Base-by-base conservation (phyloP, 1,140 invertebrate species). In the Schlechtendalia chinensis region DNA sequence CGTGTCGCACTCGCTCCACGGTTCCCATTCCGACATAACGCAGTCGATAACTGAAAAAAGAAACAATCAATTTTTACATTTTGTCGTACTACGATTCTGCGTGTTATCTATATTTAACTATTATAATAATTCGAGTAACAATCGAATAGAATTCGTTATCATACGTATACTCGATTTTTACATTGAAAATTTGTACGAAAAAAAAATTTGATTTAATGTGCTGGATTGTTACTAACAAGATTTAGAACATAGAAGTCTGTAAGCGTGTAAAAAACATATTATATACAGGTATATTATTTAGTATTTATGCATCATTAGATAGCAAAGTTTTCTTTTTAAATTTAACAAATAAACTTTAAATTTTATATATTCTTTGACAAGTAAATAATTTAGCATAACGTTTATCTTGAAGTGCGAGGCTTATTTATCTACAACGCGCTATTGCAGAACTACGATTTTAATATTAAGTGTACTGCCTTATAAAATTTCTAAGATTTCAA, bases 1-100 rank as follows among this genome's bases (percentile, higher is more conserved):
- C 1, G 89, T 90, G 85, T 93, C 91, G 84, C 93, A 94, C 0
- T 89, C 87, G 11, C 91, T 90, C 93, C 93, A 94, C 2, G 89
- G 86, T 8, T 89, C 90, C 93, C 93, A 94, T 19, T 89, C 88
- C 39, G 91, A 91, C 53, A 94, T 91, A 83, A 89, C 87, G 85
- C 93, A 94, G 85, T 94, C 93, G 71, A 91, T 87, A 75, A 94
- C 93, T 94, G 84, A 89, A 82, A 84, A 82, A 65, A 77, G 45
- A 53, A 77, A 63, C 47, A 1, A 61, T 19, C 1, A 16, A n/a
- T n/a, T 63, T 63, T 63, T 19, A 63, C 17, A 32, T 67, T 45
- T 67, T 39, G 19, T 22, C 29, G 1, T 67, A 6, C 11, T 19
- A 14, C 0, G 6, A 63, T 32, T 63, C 27, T 19, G 17, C 6